These are phyloP conservation scores for Clarias platycephalus DNA, from an alignment of 2,797 vertebrate species.

Conservation along the genomic window DNA sequence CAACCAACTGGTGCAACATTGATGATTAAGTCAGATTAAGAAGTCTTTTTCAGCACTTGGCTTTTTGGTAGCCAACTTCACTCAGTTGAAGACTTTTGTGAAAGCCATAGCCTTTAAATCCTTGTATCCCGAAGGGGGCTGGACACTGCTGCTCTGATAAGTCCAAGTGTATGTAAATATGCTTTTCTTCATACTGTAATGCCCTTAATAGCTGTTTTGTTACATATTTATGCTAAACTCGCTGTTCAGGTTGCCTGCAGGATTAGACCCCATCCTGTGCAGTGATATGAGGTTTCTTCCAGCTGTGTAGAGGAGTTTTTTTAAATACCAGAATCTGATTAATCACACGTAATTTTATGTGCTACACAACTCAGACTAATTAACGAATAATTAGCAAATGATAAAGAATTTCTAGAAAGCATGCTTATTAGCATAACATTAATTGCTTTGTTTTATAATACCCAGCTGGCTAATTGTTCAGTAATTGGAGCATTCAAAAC, in stretches of 20 bases:
- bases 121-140: neutral
- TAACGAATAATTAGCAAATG: conserved; percentile 71
- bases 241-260: conserved; percentile 30
- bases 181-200: conserved; percentile 4
- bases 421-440: conserved; percentile 74
- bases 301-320: conserved; percentile 57
- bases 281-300: conserved; percentile 22
- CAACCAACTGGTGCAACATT: neutral
- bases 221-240: conserved; percentile 18
- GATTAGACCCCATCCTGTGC: conserved; percentile 35
- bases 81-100: neutral
- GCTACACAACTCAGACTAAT: conserved; percentile 67
- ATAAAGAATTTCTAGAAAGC: conserved; percentile 71
- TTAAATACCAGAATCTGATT: conserved; percentile 65
- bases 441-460: conserved; percentile 77
- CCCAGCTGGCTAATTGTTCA: conserved; percentile 76
- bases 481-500: conserved; percentile 50
- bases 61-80: neutral
- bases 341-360: conserved; percentile 66
- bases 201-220: conserved; percentile 13
- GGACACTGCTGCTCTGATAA: neutral
- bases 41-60: neutral
- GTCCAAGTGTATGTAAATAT: neutral
- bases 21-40: neutral
- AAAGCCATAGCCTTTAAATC: too few relatives aligned